A percentile compares a stretch with the other conserved stretches of the same genome.
Conservation (phyloP, 2,797 vertebrate genomes). For the Enteromius radiatus region DNA sequence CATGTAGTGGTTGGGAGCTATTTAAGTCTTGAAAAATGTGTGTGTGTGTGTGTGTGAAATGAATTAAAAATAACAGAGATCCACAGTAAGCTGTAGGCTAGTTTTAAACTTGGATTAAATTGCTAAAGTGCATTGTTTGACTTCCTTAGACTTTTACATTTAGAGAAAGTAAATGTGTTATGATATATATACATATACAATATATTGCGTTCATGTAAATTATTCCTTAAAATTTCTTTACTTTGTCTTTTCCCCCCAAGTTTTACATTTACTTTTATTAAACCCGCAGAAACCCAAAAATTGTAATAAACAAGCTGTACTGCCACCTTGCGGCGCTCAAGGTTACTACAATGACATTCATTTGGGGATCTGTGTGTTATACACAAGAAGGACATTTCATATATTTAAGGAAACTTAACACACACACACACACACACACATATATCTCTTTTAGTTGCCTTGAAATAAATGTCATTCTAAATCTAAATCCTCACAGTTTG, state of each 20-base stretch:
- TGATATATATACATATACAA: not conserved
- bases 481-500: not conserved
- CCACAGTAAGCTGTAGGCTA: not conserved
- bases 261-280: not conserved
- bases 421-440: no score
- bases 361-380: not conserved
- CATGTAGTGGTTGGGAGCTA: not conserved
- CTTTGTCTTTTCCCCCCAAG: not conserved
- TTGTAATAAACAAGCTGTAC: not conserved
- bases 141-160: not conserved
- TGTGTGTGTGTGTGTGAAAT: not conserved
- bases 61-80: not conserved
- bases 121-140: not conserved
- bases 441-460: not conserved
- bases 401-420: not conserved
- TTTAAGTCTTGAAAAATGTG: not conserved
- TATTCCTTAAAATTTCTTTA: not conserved
- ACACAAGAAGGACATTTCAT: not conserved
- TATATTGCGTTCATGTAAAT: not conserved
- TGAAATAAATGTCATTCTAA: not conserved
- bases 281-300: not conserved
- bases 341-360: not conserved
- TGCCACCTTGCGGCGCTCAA: slow-evolving; percentile 38
- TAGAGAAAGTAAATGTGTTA: not conserved
- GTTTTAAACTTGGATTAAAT: not conserved